A percentile compares a stretch with the other conserved stretches of the same genome.
Evolutionary conservation across 2,113 vertebrate species (phyloP).

Genomic region (Felis catus): F.catus_Fca126_mat1.0 CM031416.1:104404001-104404500

Average conservation of each 20-base stretch:
- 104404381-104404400: conserved; percentile 55
- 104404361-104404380: conserved; percentile 43
- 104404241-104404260: conserved; percentile 51
- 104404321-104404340: conserved; percentile 60
- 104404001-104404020: not conserved
- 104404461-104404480: conserved; percentile 66
- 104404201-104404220: conserved; percentile 53
- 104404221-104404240: conserved; percentile 58
- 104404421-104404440: conserved; percentile 58
- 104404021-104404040: conserved; percentile 4
- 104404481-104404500: conserved; percentile 48
- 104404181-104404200: conserved; percentile 40
- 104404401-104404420: conserved; percentile 49
- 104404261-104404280: conserved; percentile 19
- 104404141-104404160: conserved; percentile 55
- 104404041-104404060: conserved; percentile 47
- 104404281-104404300: conserved; percentile 59
- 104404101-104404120: conserved; percentile 49
- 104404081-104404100: conserved; percentile 61
- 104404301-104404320: conserved; percentile 54
- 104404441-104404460: conserved; percentile 53
- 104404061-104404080: conserved; percentile 63
- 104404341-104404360: conserved; percentile 57
- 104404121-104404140: conserved; percentile 51
- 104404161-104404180: conserved; percentile 3